A percentile compares a stretch with the other conserved stretches of the same genome.
Conservation (phyloP, 2,797 vertebrate species). For the Natrix natrix region DNA sequence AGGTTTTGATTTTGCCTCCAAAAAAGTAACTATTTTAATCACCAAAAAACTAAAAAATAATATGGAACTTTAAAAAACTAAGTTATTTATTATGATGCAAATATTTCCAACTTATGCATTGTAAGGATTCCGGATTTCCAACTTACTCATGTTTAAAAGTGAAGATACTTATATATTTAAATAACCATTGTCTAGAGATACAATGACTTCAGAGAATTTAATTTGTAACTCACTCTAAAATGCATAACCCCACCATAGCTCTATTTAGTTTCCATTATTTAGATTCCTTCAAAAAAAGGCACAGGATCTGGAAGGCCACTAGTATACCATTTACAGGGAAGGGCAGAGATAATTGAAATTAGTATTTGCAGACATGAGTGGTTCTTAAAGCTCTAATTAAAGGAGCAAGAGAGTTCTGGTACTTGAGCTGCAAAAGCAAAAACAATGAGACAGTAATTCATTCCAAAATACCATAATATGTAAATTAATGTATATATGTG, state of each 20-base stretch:
- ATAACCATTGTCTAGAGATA: not conserved
- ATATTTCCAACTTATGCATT: not conserved
- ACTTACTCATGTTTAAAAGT: not conserved
- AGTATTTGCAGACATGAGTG: conserved; percentile 57
- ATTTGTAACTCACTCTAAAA: conserved; percentile 19
- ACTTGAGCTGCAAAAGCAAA: conserved; percentile 35
- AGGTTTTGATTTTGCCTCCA: not conserved
- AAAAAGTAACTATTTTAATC: not conserved
- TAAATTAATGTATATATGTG: conserved; percentile 53
- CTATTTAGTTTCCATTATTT: conserved; percentile 40
- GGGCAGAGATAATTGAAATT: conserved; percentile 57
- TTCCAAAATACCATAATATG: conserved; percentile 55
- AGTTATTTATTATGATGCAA: not conserved
- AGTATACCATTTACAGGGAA: conserved; percentile 55
- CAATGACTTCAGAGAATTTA: conserved; percentile 19
- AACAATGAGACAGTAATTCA: conserved; percentile 47
- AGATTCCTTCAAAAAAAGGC: conserved; percentile 48
- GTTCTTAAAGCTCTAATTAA: conserved; percentile 59
- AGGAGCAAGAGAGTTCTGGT: conserved; percentile 33
- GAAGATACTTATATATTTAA: not conserved
- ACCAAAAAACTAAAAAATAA: not conserved
- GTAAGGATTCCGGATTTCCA: not conserved
- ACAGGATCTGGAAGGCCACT: conserved; percentile 38
- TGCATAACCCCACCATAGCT: conserved; percentile 1
- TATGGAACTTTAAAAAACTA: not conserved